Evolutionary conservation across 1,140 invertebrate species (phyloP), one percentile per base, ranked within the genome.

Genomic region (Kradibia gibbosae): DNA sequence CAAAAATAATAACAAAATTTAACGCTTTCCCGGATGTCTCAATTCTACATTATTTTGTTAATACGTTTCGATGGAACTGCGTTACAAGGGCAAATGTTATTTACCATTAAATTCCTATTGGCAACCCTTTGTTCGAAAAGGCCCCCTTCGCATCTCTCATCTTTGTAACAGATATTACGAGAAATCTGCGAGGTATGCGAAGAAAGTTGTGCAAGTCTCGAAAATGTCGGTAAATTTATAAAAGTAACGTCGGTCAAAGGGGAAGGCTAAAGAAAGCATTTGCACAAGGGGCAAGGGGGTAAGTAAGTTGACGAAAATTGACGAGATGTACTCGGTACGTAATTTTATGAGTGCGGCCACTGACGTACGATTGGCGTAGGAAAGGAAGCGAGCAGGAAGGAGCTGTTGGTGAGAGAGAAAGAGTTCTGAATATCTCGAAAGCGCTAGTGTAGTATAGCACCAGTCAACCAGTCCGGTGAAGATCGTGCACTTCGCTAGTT

Each of bases 401-500:
- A 67, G 22, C 4, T n/a, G n/a, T n/a, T n/a, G n/a, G n/a, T n/a
- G 22, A 60, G 25, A 31, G 28, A 11, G 57, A 31, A 13, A 31
- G 20, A 67, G 71, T 55, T 74, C 48, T 15, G 25, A 74, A 55
- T 65, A 31, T 48, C 3, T n/a, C 36, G 15, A 50, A 45, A 65
- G 60, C 75, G 39, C 39, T 77, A 77, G 75, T 77, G 75, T 65
- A 77, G 75, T 77, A 77, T 65, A n/a, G n/a, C n/a, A n/a, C n/a
- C n/a, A n/a, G n/a, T n/a, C n/a, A n/a, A n/a, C n/a, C 60, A 77
- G 60, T 65, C 28, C 34, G 25, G 57, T 20, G 34, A 77, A 60
- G 42, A 50, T 77, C 42, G 42, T 42, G 7, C 3, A 48, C 20
- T n/a, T 76, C 22, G 25, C 17, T 76, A 60, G 7, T 60, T 10